phyloP scores from a whole-genome alignment of 2,888 invertebrate genomes.

The Iphiclides podalirius region DNA sequence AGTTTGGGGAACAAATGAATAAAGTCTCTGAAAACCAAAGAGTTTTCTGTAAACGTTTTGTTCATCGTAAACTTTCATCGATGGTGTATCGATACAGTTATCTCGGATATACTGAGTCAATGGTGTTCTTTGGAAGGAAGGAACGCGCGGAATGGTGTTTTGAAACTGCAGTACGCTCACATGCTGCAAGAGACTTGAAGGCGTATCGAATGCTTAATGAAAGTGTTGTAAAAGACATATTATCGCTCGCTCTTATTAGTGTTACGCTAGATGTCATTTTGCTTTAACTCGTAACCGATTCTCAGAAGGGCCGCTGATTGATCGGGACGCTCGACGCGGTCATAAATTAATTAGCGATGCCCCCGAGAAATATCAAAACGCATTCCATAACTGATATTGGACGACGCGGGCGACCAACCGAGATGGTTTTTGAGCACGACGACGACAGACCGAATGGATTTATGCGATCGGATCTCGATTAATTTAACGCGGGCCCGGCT shows the following conservation, averaged over 20 bases:
- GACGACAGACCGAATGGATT: no score
- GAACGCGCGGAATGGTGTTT: background rate
- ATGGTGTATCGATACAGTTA: no score
- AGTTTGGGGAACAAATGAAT: no score
- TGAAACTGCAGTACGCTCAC: background rate
- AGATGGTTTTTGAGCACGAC: background rate
- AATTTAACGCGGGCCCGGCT: background rate
- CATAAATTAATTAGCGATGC: constrained; percentile 20
- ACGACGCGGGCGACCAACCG: background rate
- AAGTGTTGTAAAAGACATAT: background rate
- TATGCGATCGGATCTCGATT: background rate
- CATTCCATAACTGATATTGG: constrained; percentile 14
- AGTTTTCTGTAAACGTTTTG: no score
- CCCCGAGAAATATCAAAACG: background rate
- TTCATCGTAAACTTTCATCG: no score
- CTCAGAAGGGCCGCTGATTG: constrained; percentile 11
- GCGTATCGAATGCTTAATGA: background rate
- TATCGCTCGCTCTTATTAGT: background rate
- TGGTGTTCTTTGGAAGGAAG: no score
- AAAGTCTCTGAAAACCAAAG: no score
- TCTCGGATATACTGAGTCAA: no score
- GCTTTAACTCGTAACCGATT: background rate
- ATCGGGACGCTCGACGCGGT: background rate
- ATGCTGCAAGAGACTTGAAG: background rate
- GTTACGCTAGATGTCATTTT: background rate